A percentile compares a stretch with the other conserved stretches of the same genome.
These are phyloP conservation scores for Synanthedon andrenaeformis DNA, from an alignment of 2,888 invertebrate genomes.

Conservation along the genomic window DNA sequence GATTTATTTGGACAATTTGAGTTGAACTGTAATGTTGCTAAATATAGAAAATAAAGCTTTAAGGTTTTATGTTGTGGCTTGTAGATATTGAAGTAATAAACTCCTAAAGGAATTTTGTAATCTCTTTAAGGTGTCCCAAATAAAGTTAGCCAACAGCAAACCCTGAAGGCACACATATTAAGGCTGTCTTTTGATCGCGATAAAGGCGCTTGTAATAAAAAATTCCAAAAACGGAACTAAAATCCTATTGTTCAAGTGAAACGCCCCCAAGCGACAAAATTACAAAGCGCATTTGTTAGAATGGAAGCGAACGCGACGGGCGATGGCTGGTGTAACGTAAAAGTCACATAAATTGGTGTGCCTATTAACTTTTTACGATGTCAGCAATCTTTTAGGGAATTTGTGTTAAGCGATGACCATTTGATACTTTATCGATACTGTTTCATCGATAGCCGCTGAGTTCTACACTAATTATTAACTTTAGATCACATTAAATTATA, in stretches of 20 bases:
- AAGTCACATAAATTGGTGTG: conserved; percentile 30
- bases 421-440: conserved; percentile 10
- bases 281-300: conserved; percentile 26
- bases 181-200: conserved; percentile 27
- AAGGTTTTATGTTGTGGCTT: too few species aligned
- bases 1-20: too few species aligned
- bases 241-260: conserved; percentile 35
- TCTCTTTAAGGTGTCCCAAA: too few species aligned
- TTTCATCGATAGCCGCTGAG: too few species aligned
- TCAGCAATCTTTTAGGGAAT: conserved; percentile 14
- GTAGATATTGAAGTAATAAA: too few species aligned
- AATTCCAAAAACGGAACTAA: conserved; percentile 24
- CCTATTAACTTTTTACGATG: conserved; percentile 37
- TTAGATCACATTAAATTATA: too few species aligned
- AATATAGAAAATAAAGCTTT: too few species aligned
- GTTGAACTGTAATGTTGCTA: too few species aligned
- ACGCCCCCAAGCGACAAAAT: conserved; percentile 20
- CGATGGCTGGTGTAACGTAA: conserved; percentile 15
- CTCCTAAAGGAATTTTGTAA: too few species aligned
- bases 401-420: conserved; percentile 1
- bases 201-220: conserved; percentile 27
- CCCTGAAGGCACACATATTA: conserved; percentile 23
- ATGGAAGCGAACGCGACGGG: conserved; percentile 9
- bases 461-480: too few species aligned
- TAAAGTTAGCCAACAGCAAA: conserved; percentile 2